These are phyloP conservation scores for Ganaspis brasiliensis DNA, from an alignment of 2,888 invertebrate species.

Conservation along the genomic window DNA sequence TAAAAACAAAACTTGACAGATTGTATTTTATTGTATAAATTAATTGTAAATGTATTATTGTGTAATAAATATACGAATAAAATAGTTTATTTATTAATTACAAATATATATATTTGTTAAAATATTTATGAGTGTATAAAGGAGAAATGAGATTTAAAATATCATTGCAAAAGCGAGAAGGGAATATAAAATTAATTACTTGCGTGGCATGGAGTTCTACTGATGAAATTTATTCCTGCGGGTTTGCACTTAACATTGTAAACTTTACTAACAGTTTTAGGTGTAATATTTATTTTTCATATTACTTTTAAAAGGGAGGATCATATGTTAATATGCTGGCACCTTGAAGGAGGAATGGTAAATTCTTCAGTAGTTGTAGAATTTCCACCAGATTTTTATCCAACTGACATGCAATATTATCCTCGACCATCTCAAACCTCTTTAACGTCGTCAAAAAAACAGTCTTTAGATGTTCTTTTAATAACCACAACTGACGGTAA, in stretches of 20 bases:
- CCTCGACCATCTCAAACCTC: conserved; percentile 84
- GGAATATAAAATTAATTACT: conserved; percentile 90
- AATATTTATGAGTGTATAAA: too few relatives aligned
- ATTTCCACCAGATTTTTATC: conserved; percentile 91
- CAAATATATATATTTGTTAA: too few relatives aligned
- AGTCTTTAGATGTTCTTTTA: conserved; percentile 90
- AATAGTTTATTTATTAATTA: too few relatives aligned
- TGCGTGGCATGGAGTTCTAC: conserved; percentile 97
- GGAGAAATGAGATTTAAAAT: conserved; percentile 76
- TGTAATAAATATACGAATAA: too few relatives aligned
- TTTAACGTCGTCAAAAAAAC: conserved; percentile 81
- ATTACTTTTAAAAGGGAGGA: conserved; percentile 89
- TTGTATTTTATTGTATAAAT: too few relatives aligned
- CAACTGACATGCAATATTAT: conserved; percentile 95
- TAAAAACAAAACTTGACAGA: too few relatives aligned
- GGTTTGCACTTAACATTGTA: conserved; percentile 82
- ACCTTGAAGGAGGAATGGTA: conserved; percentile 85
- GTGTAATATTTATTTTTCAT: background rate
- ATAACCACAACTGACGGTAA: conserved; percentile 94
- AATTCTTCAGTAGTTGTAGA: conserved; percentile 90
- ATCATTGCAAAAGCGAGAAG: conserved; percentile 86
- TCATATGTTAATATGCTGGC: conserved; percentile 94
- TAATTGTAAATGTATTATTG: too few relatives aligned
- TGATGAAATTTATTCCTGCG: conserved; percentile 95
- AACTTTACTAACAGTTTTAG: background rate